phyloP scores from a whole-genome alignment of 2,113 vertebrate species.

The Phalacrocorax pelagicus region DNA sequence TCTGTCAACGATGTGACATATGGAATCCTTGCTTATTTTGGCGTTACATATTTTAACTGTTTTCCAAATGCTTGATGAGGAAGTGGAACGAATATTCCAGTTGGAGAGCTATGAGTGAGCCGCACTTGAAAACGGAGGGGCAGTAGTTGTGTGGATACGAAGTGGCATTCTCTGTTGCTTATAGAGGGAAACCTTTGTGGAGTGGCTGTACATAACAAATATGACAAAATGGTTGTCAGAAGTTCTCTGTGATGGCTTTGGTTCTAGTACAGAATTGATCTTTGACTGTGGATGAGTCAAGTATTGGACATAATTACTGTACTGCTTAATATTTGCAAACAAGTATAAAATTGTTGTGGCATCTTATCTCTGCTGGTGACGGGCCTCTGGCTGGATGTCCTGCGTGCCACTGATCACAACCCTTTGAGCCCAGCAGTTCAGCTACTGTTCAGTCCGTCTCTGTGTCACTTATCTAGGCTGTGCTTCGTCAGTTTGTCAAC shows the following conservation, averaged over 20 bases:
- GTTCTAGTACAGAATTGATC: background rate
- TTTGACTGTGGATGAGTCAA: background rate
- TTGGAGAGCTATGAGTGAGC: background rate
- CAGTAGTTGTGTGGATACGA: background rate
- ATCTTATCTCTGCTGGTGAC: background rate
- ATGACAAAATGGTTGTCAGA: background rate
- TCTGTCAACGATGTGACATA: background rate
- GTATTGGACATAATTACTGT: background rate
- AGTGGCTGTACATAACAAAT: background rate
- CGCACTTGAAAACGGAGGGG: background rate
- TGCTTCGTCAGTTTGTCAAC: background rate
- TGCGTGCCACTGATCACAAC: background rate
- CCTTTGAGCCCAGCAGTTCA: background rate
- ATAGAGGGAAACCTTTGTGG: background rate
- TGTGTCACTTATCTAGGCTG: background rate
- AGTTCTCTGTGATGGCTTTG: background rate
- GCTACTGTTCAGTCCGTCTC: background rate
- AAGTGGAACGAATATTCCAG: background rate
- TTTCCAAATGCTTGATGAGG: background rate
- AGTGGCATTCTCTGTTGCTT: background rate
- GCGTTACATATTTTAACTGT: background rate
- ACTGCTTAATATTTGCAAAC: background rate
- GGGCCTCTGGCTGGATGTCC: accelerated
- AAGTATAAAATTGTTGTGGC: background rate
- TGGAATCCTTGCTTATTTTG: background rate